Percentiles rank a stretch among this genome's conserved stretches.
These are phyloP conservation scores for Tetranychus cinnabarinus DNA, from an alignment of 1,140 invertebrate species.

Conservation along the genomic window DNA sequence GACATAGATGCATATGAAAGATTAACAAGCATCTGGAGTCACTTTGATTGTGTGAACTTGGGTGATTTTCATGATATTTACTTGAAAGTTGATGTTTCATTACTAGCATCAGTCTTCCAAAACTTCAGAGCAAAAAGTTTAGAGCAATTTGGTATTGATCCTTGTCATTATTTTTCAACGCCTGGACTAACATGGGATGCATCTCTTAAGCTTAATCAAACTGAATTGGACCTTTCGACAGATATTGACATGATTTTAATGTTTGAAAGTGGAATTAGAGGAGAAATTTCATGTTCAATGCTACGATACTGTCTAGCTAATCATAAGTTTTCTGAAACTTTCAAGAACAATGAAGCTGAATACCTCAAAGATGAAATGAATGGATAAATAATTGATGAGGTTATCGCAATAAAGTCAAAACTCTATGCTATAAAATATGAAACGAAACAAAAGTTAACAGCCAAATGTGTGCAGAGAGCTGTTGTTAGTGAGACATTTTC, in stretches of 20 bases:
- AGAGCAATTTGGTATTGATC: not conserved
- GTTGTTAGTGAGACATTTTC: not conserved
- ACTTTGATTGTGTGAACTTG: not conserved
- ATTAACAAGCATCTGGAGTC: not conserved
- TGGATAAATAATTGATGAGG: constrained; percentile 19
- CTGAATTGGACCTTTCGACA: constrained; percentile 10
- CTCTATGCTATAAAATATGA: not conserved
- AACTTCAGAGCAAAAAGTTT: not conserved
- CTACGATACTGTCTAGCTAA: not conserved
- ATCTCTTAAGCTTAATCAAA: not conserved
- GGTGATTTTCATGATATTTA: not conserved
- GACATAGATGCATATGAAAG: not conserved
- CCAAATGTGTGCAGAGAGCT: not conserved
- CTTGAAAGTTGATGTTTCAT: not conserved
- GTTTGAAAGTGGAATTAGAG: constrained; percentile 15
- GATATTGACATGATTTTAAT: constrained; percentile 15
- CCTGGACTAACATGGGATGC: not conserved
- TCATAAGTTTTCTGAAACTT: constrained; percentile 12
- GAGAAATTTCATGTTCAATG: not conserved
- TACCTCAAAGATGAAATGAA: constrained; percentile 27
- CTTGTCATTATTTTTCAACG: not conserved
- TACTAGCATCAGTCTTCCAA: not conserved
- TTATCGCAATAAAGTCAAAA: constrained; percentile 22
- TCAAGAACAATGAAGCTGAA: constrained; percentile 26
- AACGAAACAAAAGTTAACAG: not conserved